These are phyloP conservation scores for Trichonephila clavipes DNA, from an alignment of 1,140 invertebrate genomes.

Conservation along the genomic window DNA sequence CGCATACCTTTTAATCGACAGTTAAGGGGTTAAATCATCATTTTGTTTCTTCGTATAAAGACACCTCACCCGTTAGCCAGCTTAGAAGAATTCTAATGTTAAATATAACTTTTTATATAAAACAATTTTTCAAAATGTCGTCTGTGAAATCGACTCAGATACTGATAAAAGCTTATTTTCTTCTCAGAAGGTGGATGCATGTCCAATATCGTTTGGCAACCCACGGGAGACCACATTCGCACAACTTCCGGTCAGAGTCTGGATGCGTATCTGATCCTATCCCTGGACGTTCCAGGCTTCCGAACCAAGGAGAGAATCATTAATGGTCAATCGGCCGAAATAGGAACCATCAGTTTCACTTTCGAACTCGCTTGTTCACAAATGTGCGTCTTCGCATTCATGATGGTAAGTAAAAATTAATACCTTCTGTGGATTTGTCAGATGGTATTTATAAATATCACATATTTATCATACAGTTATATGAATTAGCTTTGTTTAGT, in stretches of 20 bases:
- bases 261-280: conserved; percentile 82
- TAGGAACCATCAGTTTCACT: conserved; percentile 82
- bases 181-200: conserved; percentile 78
- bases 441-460: too few species aligned
- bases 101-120: too few species aligned
- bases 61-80: too few species aligned
- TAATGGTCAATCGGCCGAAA: conserved; percentile 81
- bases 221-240: conserved; percentile 81
- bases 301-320: conserved; percentile 80
- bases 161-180: not conserved
- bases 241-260: conserved; percentile 81
- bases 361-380: conserved; percentile 83
- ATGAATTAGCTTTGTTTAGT: too few species aligned
- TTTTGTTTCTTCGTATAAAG: too few species aligned
- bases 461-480: too few species aligned
- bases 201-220: conserved; percentile 80
- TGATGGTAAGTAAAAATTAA: conserved; percentile 78
- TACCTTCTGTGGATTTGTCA: not conserved
- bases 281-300: conserved; percentile 83
- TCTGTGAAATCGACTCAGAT: too few species aligned
- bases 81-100: too few species aligned
- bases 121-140: too few species aligned
- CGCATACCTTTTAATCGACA: too few species aligned
- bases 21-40: too few species aligned
- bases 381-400: conserved; percentile 83